Evolutionary conservation across 1,140 invertebrate species (phyloP).

Genomic region (Lepidurus packardi): DNA sequence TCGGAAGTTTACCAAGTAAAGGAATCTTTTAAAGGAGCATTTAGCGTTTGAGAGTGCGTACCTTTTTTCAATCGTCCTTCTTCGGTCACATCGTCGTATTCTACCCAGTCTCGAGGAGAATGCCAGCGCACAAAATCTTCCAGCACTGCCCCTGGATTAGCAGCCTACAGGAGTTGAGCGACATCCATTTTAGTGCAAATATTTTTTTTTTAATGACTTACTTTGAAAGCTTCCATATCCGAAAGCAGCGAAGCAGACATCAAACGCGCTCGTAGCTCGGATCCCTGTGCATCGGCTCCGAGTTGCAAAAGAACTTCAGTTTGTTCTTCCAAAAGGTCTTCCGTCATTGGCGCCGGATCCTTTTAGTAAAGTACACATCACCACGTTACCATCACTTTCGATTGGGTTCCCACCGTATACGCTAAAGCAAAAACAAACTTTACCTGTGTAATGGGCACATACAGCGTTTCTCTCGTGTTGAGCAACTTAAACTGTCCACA

Average conservation of each 20-base stretch:
- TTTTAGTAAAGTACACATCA: constrained; percentile 39
- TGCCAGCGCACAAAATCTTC: constrained; percentile 98
- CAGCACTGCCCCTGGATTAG: constrained; percentile 83
- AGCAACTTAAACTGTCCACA: constrained; percentile 61
- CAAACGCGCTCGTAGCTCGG: constrained; percentile 78
- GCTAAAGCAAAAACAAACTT: not conserved
- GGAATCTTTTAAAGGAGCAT: too few relatives aligned
- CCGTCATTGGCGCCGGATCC: constrained; percentile 92
- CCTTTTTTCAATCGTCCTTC: constrained; percentile 39
- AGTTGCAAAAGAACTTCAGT: constrained; percentile 80
- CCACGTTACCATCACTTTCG: constrained; percentile 24
- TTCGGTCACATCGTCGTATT: constrained; percentile 44
- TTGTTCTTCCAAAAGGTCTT: constrained; percentile 92
- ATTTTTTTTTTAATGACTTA: constrained; percentile 38
- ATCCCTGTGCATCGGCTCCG: constrained; percentile 73
- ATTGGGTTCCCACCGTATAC: not conserved
- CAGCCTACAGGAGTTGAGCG: constrained; percentile 57
- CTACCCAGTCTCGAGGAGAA: constrained; percentile 90
- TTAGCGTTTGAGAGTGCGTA: not conserved
- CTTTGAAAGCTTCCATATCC: constrained; percentile 98
- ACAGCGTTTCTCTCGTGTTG: constrained; percentile 64
- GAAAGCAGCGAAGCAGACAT: constrained; percentile 92
- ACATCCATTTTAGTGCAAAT: constrained; percentile 10
- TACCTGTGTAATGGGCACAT: constrained; percentile 80
- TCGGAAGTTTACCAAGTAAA: too few relatives aligned